These are phyloP conservation scores for Glaucopsyche alexis DNA, from an alignment of 2,888 invertebrate genomes.

Conservation along the genomic window DNA sequence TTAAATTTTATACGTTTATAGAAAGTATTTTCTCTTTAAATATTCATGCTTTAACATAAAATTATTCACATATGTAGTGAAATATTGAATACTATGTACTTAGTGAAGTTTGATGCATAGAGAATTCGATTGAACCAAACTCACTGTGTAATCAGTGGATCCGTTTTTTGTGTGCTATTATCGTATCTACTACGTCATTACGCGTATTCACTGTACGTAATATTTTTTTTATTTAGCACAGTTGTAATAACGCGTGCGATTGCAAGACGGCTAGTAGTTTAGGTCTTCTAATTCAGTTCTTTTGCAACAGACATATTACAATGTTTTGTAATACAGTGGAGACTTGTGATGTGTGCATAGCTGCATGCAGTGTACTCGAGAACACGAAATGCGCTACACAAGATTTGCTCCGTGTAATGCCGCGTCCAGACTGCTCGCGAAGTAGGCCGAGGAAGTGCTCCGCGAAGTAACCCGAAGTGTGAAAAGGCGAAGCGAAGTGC, in stretches of 20 bases:
- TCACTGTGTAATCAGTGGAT: neutral
- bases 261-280: neutral
- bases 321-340: neutral
- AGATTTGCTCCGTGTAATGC: neutral
- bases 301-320: neutral
- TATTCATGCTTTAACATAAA: too few relatives aligned
- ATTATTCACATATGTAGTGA: neutral
- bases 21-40: too few relatives aligned
- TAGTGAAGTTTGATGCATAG: neutral
- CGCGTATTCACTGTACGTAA: neutral
- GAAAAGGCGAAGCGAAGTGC: too few relatives aligned
- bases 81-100: too few relatives aligned
- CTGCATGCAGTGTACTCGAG: too few relatives aligned
- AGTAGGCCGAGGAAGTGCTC: too few relatives aligned
- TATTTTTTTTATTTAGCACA: conserved; percentile 14
- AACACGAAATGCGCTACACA: neutral
- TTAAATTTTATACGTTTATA: too few relatives aligned
- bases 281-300: neutral
- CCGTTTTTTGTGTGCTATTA: neutral
- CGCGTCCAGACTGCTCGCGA: too few relatives aligned
- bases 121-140: neutral
- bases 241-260: neutral
- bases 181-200: neutral
- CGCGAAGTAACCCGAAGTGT: too few relatives aligned
- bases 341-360: too few relatives aligned